phyloP scores from a whole-genome alignment of 2,113 vertebrate species.

The Tyto alba region DNA sequence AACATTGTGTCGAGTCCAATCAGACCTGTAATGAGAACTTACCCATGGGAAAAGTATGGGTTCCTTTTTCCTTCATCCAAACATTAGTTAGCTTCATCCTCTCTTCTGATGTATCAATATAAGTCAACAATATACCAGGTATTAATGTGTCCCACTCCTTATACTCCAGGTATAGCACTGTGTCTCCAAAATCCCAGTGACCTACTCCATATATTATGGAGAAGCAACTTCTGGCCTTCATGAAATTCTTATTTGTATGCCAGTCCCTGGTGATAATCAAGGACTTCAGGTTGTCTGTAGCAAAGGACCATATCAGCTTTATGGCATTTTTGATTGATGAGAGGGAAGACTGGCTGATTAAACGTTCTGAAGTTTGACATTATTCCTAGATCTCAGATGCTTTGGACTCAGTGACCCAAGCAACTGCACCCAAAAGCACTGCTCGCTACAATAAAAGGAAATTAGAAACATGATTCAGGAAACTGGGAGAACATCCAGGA shows the following conservation, averaged over 20 bases:
- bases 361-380: neutral
- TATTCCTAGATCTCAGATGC: neutral
- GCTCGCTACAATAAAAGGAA: neutral
- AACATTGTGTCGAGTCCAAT: neutral
- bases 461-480: neutral
- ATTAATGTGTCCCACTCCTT: neutral
- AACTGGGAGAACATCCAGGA: neutral
- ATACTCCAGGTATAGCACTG: neutral
- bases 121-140: neutral
- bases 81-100: neutral
- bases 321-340: fast-evolving
- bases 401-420: neutral
- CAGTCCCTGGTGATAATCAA: neutral
- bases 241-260: neutral
- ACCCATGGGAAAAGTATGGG: neutral
- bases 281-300: neutral
- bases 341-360: neutral
- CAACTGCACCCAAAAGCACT: neutral
- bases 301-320: neutral
- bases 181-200: neutral
- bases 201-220: neutral
- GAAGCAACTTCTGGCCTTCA: neutral
- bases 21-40: neutral
- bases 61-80: neutral
- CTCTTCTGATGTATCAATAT: neutral